Evolutionary conservation across 2,797 vertebrate genomes (phyloP).

Genomic region (Etheostoma nigrum): DNA sequence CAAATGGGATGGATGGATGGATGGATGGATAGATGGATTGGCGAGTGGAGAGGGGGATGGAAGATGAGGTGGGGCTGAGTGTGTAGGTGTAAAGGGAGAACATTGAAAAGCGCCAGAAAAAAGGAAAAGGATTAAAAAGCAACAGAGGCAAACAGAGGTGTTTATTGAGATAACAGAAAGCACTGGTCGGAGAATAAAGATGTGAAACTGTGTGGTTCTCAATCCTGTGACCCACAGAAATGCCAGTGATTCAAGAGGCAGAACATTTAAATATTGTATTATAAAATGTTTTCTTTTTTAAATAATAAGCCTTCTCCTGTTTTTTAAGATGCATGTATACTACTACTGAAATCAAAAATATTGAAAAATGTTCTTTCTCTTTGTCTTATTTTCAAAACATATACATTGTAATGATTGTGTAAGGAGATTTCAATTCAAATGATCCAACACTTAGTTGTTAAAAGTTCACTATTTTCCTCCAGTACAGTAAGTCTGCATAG

Average conservation of each 20-base stretch:
- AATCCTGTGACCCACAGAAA: neutral
- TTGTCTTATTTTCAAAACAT: neutral
- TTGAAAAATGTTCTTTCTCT: neutral
- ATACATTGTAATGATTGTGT: neutral
- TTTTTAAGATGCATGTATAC: neutral
- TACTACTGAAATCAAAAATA: neutral
- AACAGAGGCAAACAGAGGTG: conserved; percentile 36
- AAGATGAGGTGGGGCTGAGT: conserved; percentile 38
- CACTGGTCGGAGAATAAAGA: conserved; percentile 15
- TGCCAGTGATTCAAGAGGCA: neutral
- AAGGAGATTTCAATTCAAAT: neutral
- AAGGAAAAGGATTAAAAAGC: conserved; percentile 54
- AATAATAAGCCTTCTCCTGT: neutral
- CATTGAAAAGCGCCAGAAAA: conserved; percentile 47
- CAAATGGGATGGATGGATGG: conserved; percentile 74
- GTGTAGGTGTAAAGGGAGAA: conserved; percentile 72
- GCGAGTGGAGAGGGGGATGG: conserved; percentile 31
- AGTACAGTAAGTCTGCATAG: neutral
- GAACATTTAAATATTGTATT: neutral
- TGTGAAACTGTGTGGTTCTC: neutral
- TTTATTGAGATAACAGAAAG: conserved; percentile 27
- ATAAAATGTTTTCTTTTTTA: neutral
- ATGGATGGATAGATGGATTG: conserved; percentile 47
- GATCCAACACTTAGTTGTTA: neutral
- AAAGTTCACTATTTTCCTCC: neutral